Base-by-base conservation (phyloP, 1,140 invertebrate species). In the Philopotamus ludificatus region DNA sequence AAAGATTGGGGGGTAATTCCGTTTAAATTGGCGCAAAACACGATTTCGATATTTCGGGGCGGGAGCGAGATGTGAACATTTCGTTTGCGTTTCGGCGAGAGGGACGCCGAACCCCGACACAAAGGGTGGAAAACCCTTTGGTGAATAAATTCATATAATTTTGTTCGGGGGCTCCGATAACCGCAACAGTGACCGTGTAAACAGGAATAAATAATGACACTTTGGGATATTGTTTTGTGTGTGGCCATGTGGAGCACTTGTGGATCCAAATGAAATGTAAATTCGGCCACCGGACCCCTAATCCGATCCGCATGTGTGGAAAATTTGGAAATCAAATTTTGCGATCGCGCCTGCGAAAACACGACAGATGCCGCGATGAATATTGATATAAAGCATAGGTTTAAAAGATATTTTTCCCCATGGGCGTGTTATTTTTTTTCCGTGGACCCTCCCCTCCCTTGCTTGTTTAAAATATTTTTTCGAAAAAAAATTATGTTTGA, bases 151-250 rank as follows among this genome's bases (percentile, higher is more conserved):
- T 67, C 53, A 50, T 61, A 55, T 62, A 66, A 66, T 66, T 66
- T 62, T 20, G 34, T 55, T 55, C 22, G 53, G 41, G 7, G 50
- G n/a, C 1, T 51, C 65, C 39, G 54, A 63, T 53, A 63, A 59
- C 66, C 66, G 55, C 66, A 59, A 41, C 54, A 42, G 51, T 25
- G 59, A 28, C 60, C 53, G 54, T 67, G 66, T 67, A 67, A 67
- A 67, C 66, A 63, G 53, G 66, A 63, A 67, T 67, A 67, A 67
- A 67, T 67, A 63, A 67, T 63, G 66, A 58, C 61, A 63, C 66
- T 59, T 67, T 50, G 60, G 55, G 51, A 67, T 63, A 63, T 55
- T 61, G 39, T 55, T 62, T 54, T 49, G 57, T 41, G 18, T 26
- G 42, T 39, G 42, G 45, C 57, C 42, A 10, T 26, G 42, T 39